phyloP scores from a whole-genome alignment of 1,140 invertebrate species.

The Drusus annulatus region DNA sequence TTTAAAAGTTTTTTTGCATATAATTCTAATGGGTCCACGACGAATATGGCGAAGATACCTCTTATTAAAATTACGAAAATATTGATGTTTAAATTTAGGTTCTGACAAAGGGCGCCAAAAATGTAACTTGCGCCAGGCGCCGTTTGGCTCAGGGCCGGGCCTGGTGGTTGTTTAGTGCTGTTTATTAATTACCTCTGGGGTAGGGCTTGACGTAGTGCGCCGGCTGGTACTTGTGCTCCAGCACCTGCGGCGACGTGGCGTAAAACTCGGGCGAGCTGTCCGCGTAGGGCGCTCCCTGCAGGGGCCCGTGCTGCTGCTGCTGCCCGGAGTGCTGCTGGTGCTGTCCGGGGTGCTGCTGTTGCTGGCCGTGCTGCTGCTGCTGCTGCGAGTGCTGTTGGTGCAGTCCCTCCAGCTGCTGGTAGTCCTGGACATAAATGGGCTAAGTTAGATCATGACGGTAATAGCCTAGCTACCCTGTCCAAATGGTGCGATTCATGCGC shows the following conservation, averaged over 20 bases:
- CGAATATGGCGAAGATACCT: no score
- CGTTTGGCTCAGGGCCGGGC: no score
- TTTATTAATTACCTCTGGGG: slow-evolving; percentile 71
- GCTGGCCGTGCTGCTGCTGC: slow-evolving; percentile 49
- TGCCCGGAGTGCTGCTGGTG: slow-evolving; percentile 63
- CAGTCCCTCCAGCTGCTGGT: slow-evolving; percentile 65
- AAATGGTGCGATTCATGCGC: no score
- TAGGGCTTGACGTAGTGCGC: slow-evolving; percentile 79
- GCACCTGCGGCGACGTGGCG: slow-evolving; percentile 73
- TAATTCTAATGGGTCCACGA: no score
- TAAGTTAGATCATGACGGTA: no score
- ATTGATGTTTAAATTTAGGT: no score
- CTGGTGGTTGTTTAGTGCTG: no score
- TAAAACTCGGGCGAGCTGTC: slow-evolving; percentile 86
- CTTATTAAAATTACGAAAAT: no score
- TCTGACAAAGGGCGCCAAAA: no score
- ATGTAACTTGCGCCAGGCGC: no score
- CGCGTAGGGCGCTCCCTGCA: slow-evolving; percentile 69
- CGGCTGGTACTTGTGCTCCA: slow-evolving; percentile 80
- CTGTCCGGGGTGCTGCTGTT: slow-evolving; percentile 58
- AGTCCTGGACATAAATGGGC: slow-evolving; percentile 49
- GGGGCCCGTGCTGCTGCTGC: slow-evolving; percentile 66
- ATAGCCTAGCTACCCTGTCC: no score
- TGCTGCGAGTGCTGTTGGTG: slow-evolving; percentile 11
- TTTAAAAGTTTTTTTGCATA: no score